Evolutionary conservation across 2,113 vertebrate species (phyloP), one percentile per base, ranked within the genome.

Genomic region (Gorsachius goisagi): DNA sequence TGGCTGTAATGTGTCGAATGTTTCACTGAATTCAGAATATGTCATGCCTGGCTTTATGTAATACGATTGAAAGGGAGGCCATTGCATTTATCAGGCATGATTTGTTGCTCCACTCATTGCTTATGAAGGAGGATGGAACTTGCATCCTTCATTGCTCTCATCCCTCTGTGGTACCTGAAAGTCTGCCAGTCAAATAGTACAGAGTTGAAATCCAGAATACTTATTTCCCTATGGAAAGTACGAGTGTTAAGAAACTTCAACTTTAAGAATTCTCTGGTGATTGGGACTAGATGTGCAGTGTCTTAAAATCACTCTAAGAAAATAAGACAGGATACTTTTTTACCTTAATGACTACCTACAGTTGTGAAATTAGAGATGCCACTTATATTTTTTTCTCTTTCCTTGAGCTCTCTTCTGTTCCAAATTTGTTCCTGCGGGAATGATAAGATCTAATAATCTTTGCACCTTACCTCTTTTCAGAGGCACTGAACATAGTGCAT

Each of bases 311-410:
- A 79, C 66, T 71, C 28, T 59, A 27, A 92, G 49, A 64, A 64
- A 96, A 91, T 56, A 93, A 74, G 45, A 49, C 14, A 62, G 15
- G 80, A 90, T 30, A 81, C 55, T 59, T 85, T 90, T 95, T 78
- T 33, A 50, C 68, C 88, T 76, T 89, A 72, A 82, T 45, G 56
- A 93, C n/a, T 56, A 91, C 63, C 88, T 93, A 75, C 76, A 96
- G 77, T 85, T 95, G 56, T 92, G 72, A 91, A 91, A 92, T 92
- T 82, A 95, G 93, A 95, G 73, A 93, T 13, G 78, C 13, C 58
- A 91, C 15, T 68, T 85, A 44, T 7, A 55, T 28, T 75, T 89
- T 85, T 75, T 93, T 78, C 56, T 49, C 27, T 56, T 80, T 85
- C n/a, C 27, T 30, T 30, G 33, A 86, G 62, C 30, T 74, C 24